Base-by-base conservation (phyloP, 2,113 vertebrate species). In the Phylloscopus trochilus region DNA sequence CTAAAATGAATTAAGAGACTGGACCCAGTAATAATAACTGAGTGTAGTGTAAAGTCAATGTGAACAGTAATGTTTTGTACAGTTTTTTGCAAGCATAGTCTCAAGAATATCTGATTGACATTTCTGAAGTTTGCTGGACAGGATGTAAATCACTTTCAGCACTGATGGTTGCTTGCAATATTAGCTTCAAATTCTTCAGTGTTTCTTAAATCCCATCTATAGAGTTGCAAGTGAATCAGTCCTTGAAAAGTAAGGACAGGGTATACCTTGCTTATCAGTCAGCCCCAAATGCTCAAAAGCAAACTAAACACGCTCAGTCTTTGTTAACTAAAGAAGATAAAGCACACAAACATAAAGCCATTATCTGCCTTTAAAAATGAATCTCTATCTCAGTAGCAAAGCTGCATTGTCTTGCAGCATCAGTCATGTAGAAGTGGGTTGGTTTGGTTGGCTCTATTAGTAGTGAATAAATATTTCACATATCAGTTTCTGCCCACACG, bases 281-380 rank as follows among this genome's bases (percentile, higher is more conserved):
- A 87, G 69, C 11, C 35, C 77, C 93, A 96, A 70, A 79, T 76
- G 78, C 62, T 92, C 62, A 91, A 91, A 92, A 83, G 86, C 41
- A 89, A 92, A 81, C 77, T 43, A 84, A 90, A 73, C 31, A 58
- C 12, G 13, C 33, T 90, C 59, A 56, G 49, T 53, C 86, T 82
- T 59, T 88, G 72, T 85, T 96, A 94, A 85, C 84, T 52, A 60
- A 66, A 63, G 72, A 79, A 93, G 93, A 93, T 87, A 96, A 95
- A 63, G 68, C 44, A 64, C 44, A 88, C 60, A 95, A 92, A 91
- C 78, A 91, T 55, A 62, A 80, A 82, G 76, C 39, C 30, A 73
- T 79, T 86, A 90, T 93, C 79, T 70, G 64, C 43, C 66, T 87
- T 89, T 89, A 87, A 75, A 93, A 90, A 91, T 62, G 10, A 92